Percentiles rank a stretch among this genome's conserved stretches.
Conservation (phyloP, 2,888 invertebrate genomes). For the Diplolepis rosae region DNA sequence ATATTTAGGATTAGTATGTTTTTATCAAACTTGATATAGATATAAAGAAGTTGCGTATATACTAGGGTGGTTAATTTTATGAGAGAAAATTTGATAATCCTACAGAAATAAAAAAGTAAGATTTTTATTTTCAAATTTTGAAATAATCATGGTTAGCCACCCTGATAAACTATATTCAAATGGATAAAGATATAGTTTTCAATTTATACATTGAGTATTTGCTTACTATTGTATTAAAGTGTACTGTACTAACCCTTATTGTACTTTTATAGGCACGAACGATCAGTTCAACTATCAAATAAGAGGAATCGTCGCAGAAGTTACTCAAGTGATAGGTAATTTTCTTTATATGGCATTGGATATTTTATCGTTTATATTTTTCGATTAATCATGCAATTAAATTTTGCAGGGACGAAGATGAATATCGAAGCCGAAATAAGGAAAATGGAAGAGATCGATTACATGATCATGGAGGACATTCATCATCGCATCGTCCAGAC, state of each 20-base stretch:
- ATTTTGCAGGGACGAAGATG: neutral
- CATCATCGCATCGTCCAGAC: neutral
- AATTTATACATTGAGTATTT: neutral
- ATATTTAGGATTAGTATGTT: no score
- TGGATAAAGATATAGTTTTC: neutral
- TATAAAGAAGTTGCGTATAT: no score
- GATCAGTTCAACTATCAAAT: neutral
- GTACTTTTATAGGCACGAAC: neutral
- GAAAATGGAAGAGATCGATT: neutral
- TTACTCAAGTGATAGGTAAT: slow-evolving; percentile 14
- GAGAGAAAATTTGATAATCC: no score
- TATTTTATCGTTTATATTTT: neutral
- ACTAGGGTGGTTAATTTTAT: no score
- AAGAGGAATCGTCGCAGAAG: neutral
- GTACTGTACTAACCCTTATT: neutral
- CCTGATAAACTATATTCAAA: no score
- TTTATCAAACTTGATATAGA: no score
- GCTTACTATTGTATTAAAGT: neutral
- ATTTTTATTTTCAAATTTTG: no score
- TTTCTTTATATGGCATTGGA: neutral
- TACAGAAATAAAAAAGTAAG: no score
- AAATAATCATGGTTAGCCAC: no score
- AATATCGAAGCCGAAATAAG: no score
- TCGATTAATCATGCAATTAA: neutral
- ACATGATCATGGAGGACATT: neutral